Percentiles rank a stretch among this genome's conserved stretches.
These are phyloP conservation scores for Megalops atlanticus DNA, from an alignment of 2,113 vertebrate species.

Conservation along the genomic window DNA sequence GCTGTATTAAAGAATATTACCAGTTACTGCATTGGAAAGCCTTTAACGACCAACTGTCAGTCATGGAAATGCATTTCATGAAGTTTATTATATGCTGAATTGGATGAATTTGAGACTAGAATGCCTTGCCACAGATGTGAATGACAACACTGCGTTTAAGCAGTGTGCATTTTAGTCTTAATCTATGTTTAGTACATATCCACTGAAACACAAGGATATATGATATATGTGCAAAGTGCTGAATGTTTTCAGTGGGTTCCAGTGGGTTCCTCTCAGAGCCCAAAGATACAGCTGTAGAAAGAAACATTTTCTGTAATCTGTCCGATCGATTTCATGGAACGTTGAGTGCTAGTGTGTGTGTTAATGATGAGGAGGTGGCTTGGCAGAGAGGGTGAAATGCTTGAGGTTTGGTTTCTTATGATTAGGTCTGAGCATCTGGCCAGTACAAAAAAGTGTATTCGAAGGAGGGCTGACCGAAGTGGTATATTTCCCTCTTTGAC, in stretches of 20 bases:
- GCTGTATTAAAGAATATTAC: not conserved
- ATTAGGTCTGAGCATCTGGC: not conserved
- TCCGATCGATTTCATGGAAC: not conserved
- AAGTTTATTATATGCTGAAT: too few relatives aligned
- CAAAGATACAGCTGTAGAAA: not conserved
- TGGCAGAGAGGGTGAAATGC: not conserved
- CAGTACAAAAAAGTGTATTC: not conserved
- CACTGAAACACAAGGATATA: too few relatives aligned
- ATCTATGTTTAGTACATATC: too few relatives aligned
- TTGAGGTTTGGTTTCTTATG: not conserved
- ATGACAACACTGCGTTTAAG: too few relatives aligned
- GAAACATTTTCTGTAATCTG: not conserved
- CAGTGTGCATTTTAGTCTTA: too few relatives aligned
- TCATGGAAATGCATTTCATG: not conserved
- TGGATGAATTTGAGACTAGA: too few relatives aligned
- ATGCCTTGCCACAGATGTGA: too few relatives aligned
- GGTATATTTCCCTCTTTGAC: not conserved
- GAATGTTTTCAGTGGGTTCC: too few relatives aligned
- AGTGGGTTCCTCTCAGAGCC: not conserved
- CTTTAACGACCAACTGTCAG: not conserved
- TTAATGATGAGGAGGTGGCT: not conserved
- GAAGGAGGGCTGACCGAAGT: not conserved
- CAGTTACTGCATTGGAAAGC: not conserved
- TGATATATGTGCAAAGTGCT: too few relatives aligned
- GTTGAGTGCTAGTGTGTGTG: not conserved